Conservation (phyloP, 2,113 vertebrate species). For the Mastomys natalensis region DNA sequence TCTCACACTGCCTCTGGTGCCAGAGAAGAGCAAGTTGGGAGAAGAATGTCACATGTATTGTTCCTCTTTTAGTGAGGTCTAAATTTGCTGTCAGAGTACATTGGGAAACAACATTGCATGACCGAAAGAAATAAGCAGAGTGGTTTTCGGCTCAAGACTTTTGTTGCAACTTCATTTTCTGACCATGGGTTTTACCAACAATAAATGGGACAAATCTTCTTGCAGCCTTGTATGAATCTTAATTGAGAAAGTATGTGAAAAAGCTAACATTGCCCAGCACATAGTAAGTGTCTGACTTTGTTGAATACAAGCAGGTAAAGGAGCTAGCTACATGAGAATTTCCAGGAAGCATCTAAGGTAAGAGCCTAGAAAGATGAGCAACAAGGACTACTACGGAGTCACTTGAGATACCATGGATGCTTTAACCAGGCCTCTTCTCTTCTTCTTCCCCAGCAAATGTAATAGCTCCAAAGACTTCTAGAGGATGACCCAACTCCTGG, state of each 20-base stretch:
- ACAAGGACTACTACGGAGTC: not conserved
- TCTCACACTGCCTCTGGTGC: not conserved
- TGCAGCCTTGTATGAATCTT: not conserved
- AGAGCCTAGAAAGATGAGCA: constrained; percentile 42
- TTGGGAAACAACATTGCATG: not conserved
- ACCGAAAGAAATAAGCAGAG: not conserved
- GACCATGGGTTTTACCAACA: not conserved
- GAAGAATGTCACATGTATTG: not conserved
- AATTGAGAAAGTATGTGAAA: not conserved
- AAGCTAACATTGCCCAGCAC: not conserved
- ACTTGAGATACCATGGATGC: not conserved
- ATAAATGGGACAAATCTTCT: not conserved
- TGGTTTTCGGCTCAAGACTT: not conserved
- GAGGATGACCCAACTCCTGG: not conserved
- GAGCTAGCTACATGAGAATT: not conserved
- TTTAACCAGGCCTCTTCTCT: not conserved
- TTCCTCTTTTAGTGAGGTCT: not conserved
- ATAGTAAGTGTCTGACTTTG: not conserved
- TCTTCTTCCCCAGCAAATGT: not conserved
- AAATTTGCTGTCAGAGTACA: constrained; percentile 32
- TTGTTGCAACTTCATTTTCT: not conserved
- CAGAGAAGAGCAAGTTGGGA: not conserved
- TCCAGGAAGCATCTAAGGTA: not conserved
- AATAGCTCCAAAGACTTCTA: not conserved
- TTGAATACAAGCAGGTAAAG: not conserved